Evolutionary conservation across 2,113 vertebrate species (phyloP).

Genomic region (Myiopsitta monachus): DNA sequence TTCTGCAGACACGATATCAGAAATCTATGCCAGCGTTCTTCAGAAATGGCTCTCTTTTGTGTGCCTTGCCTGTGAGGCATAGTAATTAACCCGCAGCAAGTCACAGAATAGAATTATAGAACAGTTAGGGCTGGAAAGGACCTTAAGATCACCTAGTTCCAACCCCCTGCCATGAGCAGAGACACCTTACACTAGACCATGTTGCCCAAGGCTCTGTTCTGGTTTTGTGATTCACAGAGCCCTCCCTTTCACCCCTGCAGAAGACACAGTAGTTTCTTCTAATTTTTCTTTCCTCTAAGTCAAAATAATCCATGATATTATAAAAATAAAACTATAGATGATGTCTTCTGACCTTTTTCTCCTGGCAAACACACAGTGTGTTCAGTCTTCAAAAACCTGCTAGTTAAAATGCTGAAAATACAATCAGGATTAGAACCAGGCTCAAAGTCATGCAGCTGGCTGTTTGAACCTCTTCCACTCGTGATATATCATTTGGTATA

Average conservation of each 20-base stretch:
- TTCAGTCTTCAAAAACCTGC: neutral
- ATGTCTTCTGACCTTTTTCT: neutral
- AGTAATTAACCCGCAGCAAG: neutral
- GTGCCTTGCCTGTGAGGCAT: neutral
- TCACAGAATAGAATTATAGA: neutral
- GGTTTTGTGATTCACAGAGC: neutral
- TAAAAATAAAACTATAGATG: neutral
- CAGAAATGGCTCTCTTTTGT: neutral
- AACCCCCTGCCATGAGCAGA: neutral
- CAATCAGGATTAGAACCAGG: neutral
- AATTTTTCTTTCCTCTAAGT: neutral
- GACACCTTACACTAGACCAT: neutral
- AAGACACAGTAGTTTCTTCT: neutral
- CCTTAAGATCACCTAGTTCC: neutral
- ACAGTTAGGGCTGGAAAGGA: neutral
- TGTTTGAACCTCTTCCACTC: conserved; percentile 1
- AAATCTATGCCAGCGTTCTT: neutral
- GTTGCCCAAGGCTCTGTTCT: neutral
- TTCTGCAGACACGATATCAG: neutral
- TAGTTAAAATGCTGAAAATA: neutral
- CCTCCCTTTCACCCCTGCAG: neutral
- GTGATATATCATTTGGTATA: neutral
- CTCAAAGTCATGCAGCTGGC: neutral
- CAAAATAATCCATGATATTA: neutral
- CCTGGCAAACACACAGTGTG: neutral